Percentiles rank a stretch among this genome's conserved stretches.
Evolutionary conservation across 2,113 vertebrate genomes (phyloP).

Genomic region (Cinclus mexicanus): DNA sequence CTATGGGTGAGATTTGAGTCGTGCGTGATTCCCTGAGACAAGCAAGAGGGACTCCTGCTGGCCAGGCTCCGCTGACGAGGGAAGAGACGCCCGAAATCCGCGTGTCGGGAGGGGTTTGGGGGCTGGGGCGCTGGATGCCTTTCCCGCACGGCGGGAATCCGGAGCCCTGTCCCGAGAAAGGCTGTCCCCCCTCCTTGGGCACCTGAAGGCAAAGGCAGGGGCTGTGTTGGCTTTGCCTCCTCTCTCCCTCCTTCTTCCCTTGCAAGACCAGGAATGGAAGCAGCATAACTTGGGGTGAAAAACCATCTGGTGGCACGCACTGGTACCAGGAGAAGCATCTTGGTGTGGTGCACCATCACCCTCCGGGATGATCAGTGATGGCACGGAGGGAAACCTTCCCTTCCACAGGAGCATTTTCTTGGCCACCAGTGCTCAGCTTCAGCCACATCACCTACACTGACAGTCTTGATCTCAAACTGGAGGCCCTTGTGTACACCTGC

Average conservation of each 20-base stretch:
- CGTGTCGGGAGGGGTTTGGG: accelerated
- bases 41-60: constrained; percentile 68
- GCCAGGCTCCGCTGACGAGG: neutral
- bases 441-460: neutral
- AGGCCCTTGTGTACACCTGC: accelerated
- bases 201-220: neutral
- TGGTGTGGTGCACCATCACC: accelerated
- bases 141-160: accelerated
- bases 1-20: neutral
- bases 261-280: neutral
- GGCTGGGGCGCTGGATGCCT: accelerated
- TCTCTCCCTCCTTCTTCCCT: neutral
- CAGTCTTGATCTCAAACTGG: neutral
- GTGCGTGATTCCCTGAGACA: neutral
- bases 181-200: neutral
- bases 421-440: neutral
- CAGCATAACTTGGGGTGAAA: neutral
- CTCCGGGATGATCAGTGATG: no score
- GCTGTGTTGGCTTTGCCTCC: neutral
- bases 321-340: neutral
- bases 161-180: accelerated
- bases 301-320: neutral
- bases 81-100: accelerated
- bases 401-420: neutral
- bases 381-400: neutral